These are phyloP conservation scores for Philaenus spumarius DNA, from an alignment of 1,140 invertebrate genomes.

Conservation along the genomic window DNA sequence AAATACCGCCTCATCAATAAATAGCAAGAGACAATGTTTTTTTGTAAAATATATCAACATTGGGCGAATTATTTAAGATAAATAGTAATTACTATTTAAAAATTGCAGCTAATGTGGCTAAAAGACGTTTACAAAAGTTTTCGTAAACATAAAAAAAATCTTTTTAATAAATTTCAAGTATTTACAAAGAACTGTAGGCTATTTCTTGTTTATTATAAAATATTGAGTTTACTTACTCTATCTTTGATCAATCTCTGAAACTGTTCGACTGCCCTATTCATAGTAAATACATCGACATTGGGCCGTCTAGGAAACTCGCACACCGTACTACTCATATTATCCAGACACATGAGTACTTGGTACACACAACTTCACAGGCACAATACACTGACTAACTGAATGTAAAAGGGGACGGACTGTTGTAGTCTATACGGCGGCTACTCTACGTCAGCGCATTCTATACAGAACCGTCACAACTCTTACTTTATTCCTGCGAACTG, in stretches of 20 bases:
- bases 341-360: too few species aligned
- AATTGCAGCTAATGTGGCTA: not conserved
- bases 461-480: too few species aligned
- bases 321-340: too few species aligned
- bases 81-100: not conserved
- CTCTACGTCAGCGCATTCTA: too few species aligned
- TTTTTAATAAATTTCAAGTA: not conserved
- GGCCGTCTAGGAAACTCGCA: slow-evolving; percentile 4
- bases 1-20: too few species aligned
- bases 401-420: too few species aligned
- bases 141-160: not conserved
- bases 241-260: not conserved
- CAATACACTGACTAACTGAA: too few species aligned
- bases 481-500: too few species aligned
- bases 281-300: not conserved
- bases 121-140: too few species aligned
- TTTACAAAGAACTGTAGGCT: not conserved
- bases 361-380: too few species aligned
- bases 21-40: too few species aligned
- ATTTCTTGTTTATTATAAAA: not conserved
- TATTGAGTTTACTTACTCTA: not conserved
- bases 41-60: not conserved
- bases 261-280: slow-evolving; percentile 9
- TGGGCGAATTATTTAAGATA: not conserved
- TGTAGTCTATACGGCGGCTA: too few species aligned